A percentile compares a stretch with the other conserved stretches of the same genome.
Conservation (phyloP, 2,888 invertebrate genomes). For the Chelonus formosanus region DNA sequence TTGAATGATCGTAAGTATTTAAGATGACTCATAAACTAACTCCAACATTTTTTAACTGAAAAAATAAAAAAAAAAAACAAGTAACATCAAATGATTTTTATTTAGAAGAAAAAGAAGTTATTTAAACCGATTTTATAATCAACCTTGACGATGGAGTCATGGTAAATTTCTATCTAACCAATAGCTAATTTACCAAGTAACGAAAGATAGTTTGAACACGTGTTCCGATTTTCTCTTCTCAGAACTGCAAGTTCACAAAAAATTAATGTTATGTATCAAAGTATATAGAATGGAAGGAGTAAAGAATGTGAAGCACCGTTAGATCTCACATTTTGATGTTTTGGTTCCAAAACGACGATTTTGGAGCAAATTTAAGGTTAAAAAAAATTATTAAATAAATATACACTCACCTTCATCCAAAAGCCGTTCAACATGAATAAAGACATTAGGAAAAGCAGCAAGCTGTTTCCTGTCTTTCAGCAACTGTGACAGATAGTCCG, state of each 20-base stretch:
- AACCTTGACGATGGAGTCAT: no score
- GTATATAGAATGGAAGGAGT: conserved; percentile 1
- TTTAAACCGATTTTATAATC: no score
- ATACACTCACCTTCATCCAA: conserved; percentile 93
- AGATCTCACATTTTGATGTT: no score
- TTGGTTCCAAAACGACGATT: no score
- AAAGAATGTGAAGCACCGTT: no score
- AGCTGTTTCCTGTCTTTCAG: conserved; percentile 99
- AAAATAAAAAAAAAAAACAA: background rate
- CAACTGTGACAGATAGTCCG: conserved; percentile 99
- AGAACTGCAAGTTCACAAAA: no score
- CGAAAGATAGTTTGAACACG: no score
- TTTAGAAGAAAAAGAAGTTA: background rate
- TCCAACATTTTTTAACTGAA: background rate
- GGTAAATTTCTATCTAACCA: no score
- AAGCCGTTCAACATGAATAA: conserved; percentile 98
- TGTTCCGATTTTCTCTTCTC: no score
- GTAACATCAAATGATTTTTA: conserved; percentile 1
- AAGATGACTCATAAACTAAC: conserved; percentile 1
- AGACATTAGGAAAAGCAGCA: conserved; percentile 99
- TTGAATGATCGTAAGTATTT: background rate
- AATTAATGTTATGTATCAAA: no score
- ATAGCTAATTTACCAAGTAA: no score
- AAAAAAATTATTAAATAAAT: conserved; percentile 12
- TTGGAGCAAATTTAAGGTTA: background rate